Conservation (phyloP, 2,888 invertebrate species). For the Caenorhabditis sp. region DNA sequence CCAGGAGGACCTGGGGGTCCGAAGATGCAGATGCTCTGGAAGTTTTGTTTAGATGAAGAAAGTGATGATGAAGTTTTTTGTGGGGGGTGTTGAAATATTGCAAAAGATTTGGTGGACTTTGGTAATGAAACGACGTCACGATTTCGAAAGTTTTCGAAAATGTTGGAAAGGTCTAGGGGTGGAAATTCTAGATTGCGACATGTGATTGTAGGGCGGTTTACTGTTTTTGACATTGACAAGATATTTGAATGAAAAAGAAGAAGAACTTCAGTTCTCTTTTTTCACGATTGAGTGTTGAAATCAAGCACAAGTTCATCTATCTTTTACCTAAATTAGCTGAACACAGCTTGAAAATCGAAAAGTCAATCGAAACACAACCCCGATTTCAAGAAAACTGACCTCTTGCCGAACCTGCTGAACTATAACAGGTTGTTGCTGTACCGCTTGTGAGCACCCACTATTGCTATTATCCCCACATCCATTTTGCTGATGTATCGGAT, state of each 20-base stretch:
- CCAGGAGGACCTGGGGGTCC: slow-evolving; percentile 68
- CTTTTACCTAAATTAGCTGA: no score
- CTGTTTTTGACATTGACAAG: no score
- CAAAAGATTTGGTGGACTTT: background rate
- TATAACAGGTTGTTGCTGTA: slow-evolving; percentile 19
- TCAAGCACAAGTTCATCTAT: no score
- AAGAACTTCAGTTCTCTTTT: no score
- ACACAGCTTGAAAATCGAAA: no score
- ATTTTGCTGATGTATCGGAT: slow-evolving; percentile 24
- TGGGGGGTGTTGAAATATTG: background rate
- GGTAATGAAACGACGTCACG: background rate
- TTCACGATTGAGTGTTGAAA: no score
- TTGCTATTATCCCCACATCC: slow-evolving; percentile 28
- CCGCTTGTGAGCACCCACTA: slow-evolving; percentile 10
- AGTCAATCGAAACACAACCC: no score
- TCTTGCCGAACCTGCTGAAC: slow-evolving; percentile 23
- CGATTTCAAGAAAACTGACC: slow-evolving; percentile 1
- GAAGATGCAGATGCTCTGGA: slow-evolving; percentile 56
- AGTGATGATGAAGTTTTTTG: background rate
- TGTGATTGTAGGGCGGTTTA: no score
- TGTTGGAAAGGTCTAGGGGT: background rate
- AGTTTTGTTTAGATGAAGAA: background rate
- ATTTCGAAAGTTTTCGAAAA: slow-evolving; percentile 1
- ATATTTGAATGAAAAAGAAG: no score
- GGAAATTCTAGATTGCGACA: no score